These are phyloP conservation scores for Leptobrachium leishanense DNA, from an alignment of 2,113 vertebrate genomes.

Conservation along the genomic window DNA sequence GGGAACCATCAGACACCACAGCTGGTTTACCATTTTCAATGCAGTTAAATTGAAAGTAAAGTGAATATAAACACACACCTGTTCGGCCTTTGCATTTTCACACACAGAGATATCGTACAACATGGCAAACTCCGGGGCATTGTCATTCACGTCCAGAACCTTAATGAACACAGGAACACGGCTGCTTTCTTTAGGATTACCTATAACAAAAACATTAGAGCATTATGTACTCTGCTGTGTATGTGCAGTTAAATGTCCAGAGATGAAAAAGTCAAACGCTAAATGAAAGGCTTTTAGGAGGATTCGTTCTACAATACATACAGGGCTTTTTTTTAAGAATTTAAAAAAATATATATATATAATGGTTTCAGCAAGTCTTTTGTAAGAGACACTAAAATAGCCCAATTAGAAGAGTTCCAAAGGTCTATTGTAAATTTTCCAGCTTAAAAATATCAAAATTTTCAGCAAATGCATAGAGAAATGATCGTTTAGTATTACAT, in stretches of 20 bases:
- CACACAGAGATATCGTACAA: slow-evolving; percentile 92
- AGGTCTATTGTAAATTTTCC: slow-evolving; percentile 15
- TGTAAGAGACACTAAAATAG: slow-evolving; percentile 24
- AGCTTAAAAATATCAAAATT: background rate
- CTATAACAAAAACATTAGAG: slow-evolving; percentile 62
- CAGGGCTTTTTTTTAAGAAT: too few species aligned
- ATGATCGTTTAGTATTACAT: too few species aligned
- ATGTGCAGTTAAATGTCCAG: slow-evolving; percentile 3
- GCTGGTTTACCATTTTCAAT: slow-evolving; percentile 4
- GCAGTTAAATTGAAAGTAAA: slow-evolving; percentile 3
- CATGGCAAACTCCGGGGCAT: slow-evolving; percentile 85
- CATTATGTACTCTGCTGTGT: background rate
- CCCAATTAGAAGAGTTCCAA: slow-evolving; percentile 26
- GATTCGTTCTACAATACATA: background rate
- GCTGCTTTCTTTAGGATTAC: slow-evolving; percentile 83
- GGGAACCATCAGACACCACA: background rate
- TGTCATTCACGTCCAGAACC: slow-evolving; percentile 92
- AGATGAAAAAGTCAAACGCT: slow-evolving; percentile 23
- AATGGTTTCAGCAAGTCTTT: slow-evolving; percentile 11
- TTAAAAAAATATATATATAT: background rate
- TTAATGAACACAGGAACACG: slow-evolving; percentile 84
- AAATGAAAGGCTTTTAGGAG: slow-evolving; percentile 13
- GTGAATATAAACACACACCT: slow-evolving; percentile 72
- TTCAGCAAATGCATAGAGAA: too few species aligned
- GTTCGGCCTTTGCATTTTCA: slow-evolving; percentile 89